Evolutionary conservation across 2,797 vertebrate species (phyloP), one percentile per base, ranked within the genome.

Genomic region (Podarcis lilfordi): DNA sequence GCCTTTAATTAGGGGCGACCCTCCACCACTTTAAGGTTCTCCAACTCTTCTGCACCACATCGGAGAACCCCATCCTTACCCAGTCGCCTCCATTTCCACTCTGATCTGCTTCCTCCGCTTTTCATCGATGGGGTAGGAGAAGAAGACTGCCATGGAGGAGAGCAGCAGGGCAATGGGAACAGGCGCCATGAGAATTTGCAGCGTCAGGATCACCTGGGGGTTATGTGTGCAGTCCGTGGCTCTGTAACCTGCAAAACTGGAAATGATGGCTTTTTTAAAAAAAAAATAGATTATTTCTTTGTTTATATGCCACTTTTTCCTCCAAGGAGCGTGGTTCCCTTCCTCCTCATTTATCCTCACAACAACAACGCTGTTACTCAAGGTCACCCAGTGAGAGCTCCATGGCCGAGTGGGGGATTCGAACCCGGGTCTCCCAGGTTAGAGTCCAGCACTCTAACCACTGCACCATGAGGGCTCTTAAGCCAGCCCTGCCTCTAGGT

Each of bases 161-260:
- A 98, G 90, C 89, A 98, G 91, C 69, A 98, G 95, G 32, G 83
- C 45, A 32, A 97, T 89, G 4, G 96, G 96, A 82, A 97, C 91
- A 0, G 97, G 96, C 2, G 96, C 96, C 94, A 97, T 96, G 90
- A 97, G 96, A 72, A 98, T 93, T 21, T 85, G 91, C 92, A 98
- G 94, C 35, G 96, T 93, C 13, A 93, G 95, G 90, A 85, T 91
- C 83, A 97, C 94, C 15, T 88, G 88, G 3, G 95, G 93, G 1
- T 95, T 95, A 83, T 96, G 95, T 4, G 43, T 84, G 94, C 97
- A 97, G 0, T 91, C 94, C 17, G 91, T 94, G 25, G 96, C 85
- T 72, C 21, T 94, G 95, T 98, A 98, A 88, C 97, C 97, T 91
- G 95, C 97, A 90, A 97, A 96, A 90, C 97, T 98, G 45, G 11